A percentile compares a stretch with the other conserved stretches of the same genome.
Evolutionary conservation across 1,140 invertebrate species (phyloP).

Genomic region (Eciton burchellii): DNA sequence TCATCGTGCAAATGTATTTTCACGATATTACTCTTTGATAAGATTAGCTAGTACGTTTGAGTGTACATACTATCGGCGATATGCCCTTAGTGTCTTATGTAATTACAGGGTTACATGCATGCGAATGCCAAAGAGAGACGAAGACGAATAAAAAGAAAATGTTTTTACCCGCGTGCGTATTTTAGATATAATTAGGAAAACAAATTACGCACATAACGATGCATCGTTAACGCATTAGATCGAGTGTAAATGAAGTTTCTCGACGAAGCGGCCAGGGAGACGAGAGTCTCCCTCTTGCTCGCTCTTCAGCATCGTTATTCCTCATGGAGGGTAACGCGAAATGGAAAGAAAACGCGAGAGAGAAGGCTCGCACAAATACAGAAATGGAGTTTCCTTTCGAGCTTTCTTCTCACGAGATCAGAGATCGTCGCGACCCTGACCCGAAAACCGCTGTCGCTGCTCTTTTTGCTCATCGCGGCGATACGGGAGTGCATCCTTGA

Average conservation of each 20-base stretch:
- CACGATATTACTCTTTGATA: slow-evolving; percentile 28
- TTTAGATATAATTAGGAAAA: slow-evolving; percentile 1
- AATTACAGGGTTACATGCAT: not conserved
- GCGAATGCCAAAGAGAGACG: not conserved
- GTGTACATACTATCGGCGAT: not conserved
- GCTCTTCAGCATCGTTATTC: no score
- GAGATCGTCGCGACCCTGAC: slow-evolving; percentile 60
- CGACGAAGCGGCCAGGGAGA: not conserved
- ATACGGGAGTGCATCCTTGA: slow-evolving; percentile 76
- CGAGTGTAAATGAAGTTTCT: no score
- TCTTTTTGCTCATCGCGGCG: slow-evolving; percentile 74
- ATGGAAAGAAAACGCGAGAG: not conserved
- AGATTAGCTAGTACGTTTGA: slow-evolving; percentile 38
- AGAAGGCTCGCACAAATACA: slow-evolving; percentile 7
- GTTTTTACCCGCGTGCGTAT: not conserved
- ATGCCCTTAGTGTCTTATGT: slow-evolving; percentile 13
- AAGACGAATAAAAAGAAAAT: not conserved
- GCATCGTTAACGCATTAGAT: not conserved
- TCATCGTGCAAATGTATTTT: slow-evolving; percentile 34
- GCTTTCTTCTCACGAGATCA: slow-evolving; percentile 2
- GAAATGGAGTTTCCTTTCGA: slow-evolving; percentile 49
- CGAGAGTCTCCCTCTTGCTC: not conserved
- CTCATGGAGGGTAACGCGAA: not conserved
- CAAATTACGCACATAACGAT: no score
- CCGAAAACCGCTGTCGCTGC: slow-evolving; percentile 67